A percentile compares a stretch with the other conserved stretches of the same genome.
phyloP scores from a whole-genome alignment of 53 echinoderm and acorn worm genomes.

The Arbacia lixula region DNA sequence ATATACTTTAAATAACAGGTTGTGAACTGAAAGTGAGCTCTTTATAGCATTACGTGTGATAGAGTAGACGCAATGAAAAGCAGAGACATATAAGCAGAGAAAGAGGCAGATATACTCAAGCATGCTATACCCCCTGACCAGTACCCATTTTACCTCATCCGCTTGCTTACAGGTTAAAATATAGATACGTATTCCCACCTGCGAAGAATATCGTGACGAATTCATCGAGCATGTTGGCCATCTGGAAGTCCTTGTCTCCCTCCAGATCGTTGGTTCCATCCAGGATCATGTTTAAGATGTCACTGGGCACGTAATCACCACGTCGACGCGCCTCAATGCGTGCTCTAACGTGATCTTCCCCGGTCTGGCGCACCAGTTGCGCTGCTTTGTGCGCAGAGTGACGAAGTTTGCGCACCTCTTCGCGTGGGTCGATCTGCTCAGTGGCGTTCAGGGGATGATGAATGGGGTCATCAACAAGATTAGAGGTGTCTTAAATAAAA shows the following conservation, averaged over 20 bases:
- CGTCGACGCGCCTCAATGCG: conserved; percentile 64
- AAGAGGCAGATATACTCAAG: too few relatives aligned
- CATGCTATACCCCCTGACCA: neutral
- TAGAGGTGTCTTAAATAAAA: too few relatives aligned
- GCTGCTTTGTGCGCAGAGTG: conserved; percentile 34
- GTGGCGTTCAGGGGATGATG: too few relatives aligned
- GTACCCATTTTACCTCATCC: neutral
- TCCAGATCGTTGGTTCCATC: conserved; percentile 55
- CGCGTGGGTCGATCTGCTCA: conserved; percentile 2
- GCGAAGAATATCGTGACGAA: conserved; percentile 68
- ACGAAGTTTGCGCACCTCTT: conserved; percentile 17
- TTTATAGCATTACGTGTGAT: too few relatives aligned
- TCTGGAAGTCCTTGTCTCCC: conserved; percentile 53
- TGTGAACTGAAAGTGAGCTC: too few relatives aligned
- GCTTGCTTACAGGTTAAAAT: neutral
- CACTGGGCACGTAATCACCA: conserved; percentile 71
- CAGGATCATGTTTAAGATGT: conserved; percentile 69
- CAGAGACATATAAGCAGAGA: too few relatives aligned
- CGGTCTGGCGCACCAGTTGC: conserved; percentile 54
- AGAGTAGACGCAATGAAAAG: too few relatives aligned
- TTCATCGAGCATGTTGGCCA: conserved; percentile 76
- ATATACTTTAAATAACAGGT: too few relatives aligned
- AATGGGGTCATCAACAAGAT: too few relatives aligned
- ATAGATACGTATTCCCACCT: conserved; percentile 32
- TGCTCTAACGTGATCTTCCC: conserved; percentile 39